phyloP scores from a whole-genome alignment of 92 coral and sea anemone species.

The Zoanthus solanderi region DNA sequence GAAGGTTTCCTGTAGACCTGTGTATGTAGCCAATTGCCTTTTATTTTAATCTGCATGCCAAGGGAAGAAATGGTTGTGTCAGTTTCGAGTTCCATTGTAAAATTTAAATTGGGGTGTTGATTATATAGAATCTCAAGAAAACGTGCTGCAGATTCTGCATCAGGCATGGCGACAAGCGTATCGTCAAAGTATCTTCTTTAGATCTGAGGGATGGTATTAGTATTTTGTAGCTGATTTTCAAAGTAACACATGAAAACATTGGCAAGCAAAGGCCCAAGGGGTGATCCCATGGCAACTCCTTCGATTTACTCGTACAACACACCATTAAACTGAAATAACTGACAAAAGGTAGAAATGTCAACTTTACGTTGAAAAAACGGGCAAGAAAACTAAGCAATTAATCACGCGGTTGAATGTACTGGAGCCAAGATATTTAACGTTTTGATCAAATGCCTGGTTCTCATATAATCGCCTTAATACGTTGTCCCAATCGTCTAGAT shows the following conservation, averaged over 20 bases:
- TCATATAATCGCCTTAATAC: no score
- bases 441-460: no score
- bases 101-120: not conserved
- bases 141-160: not conserved
- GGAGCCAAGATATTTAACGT: no score
- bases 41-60: not conserved
- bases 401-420: no score
- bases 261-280: not conserved
- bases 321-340: no score
- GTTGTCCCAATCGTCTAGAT: no score
- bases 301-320: no score
- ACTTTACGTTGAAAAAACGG: no score
- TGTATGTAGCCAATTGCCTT: not conserved
- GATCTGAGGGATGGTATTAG: not conserved
- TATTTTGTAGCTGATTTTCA: not conserved
- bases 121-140: not conserved
- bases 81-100: not conserved
- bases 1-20: not conserved
- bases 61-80: not conserved
- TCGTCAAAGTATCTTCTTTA: no score
- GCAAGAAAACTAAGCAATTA: no score
- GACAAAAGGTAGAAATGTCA: no score
- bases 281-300: not conserved
- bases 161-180: not conserved
- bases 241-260: not conserved